phyloP scores from a whole-genome alignment of 1,140 invertebrate species.

The Hydropsyche tenuis region DNA sequence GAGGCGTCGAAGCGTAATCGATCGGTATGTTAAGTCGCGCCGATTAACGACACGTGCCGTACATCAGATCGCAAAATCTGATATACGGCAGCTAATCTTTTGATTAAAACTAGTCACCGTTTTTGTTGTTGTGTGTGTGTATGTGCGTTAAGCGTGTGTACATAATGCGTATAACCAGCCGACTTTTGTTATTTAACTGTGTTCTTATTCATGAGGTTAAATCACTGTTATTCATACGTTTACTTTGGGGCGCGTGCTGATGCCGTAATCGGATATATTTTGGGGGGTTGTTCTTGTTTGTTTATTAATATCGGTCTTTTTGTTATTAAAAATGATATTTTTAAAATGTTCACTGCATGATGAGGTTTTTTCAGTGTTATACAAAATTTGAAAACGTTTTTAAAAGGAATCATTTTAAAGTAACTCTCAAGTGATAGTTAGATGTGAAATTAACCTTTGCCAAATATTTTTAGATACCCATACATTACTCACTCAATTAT shows the following conservation, averaged over 20 bases:
- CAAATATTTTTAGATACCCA: too few species aligned
- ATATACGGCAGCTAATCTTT: constrained; percentile 41
- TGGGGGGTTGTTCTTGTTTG: too few species aligned
- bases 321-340: too few species aligned
- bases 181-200: constrained; percentile 34
- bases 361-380: too few species aligned
- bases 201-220: constrained; percentile 36
- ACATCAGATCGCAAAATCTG: constrained; percentile 37
- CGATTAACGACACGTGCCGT: constrained; percentile 44
- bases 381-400: too few species aligned
- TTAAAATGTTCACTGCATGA: too few species aligned
- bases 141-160: neutral
- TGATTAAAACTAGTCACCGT: constrained; percentile 32
- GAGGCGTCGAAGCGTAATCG: constrained; percentile 18
- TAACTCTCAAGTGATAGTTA: too few species aligned
- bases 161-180: neutral
- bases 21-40: constrained; percentile 40
- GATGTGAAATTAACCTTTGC: too few species aligned
- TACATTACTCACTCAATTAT: too few species aligned
- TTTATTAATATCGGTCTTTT: too few species aligned
- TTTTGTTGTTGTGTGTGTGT: neutral
- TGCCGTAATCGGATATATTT: constrained; percentile 25
- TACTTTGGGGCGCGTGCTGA: constrained; percentile 28
- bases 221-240: constrained; percentile 31
- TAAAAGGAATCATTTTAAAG: too few species aligned